These are phyloP conservation scores for Irena cyanogastra DNA, from an alignment of 2,113 vertebrate species.

Conservation along the genomic window DNA sequence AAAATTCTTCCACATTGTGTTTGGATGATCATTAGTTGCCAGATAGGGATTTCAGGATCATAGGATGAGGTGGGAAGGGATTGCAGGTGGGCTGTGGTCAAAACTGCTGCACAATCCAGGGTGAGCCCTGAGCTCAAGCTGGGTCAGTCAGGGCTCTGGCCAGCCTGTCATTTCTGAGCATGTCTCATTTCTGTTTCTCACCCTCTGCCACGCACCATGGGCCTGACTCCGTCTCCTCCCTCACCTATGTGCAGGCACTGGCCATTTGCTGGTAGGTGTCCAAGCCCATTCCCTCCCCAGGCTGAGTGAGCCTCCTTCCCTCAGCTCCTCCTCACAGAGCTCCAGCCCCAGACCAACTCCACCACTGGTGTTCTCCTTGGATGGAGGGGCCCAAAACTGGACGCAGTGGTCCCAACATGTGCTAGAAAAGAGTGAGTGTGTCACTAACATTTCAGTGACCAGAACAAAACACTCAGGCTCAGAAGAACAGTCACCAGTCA, in stretches of 20 bases:
- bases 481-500: neutral
- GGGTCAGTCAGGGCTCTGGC: neutral
- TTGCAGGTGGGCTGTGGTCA: neutral
- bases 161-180: no score
- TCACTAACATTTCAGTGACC: neutral
- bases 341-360: neutral
- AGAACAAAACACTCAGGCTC: fast-evolving
- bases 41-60: neutral
- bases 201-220: fast-evolving
- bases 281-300: fast-evolving
- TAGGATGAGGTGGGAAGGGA: neutral
- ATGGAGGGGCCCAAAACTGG: neutral
- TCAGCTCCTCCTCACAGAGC: neutral
- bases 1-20: neutral
- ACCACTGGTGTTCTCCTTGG: neutral
- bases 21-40: neutral
- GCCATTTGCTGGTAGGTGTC: neutral
- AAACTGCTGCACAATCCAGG: neutral
- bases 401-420: neutral
- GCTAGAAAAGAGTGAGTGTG: neutral
- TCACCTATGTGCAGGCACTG: neutral
- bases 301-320: neutral
- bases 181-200: neutral
- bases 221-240: neutral
- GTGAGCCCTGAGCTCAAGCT: neutral